These are phyloP conservation scores for Okapia johnstoni DNA, from an alignment of 2,113 vertebrate species.

Conservation along the genomic window DNA sequence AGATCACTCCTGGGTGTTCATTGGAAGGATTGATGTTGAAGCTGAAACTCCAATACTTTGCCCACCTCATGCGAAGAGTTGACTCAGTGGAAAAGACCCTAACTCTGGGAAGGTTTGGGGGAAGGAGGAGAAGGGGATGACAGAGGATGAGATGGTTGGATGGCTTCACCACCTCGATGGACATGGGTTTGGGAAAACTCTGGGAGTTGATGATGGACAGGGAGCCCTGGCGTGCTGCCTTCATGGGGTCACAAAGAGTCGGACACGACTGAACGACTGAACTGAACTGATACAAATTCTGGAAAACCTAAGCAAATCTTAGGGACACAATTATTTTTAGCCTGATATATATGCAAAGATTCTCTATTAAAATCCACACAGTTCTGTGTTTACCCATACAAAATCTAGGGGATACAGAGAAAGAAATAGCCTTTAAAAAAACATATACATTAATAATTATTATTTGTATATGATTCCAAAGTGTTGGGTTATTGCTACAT, in stretches of 20 bases:
- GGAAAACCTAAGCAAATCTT: not conserved
- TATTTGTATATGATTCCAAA: not conserved
- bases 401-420: not conserved
- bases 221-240: not conserved
- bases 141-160: not conserved
- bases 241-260: not conserved
- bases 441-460: not conserved
- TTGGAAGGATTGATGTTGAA: not conserved
- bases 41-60: not conserved
- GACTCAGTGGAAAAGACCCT: not conserved
- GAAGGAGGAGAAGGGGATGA: accelerated
- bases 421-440: not conserved
- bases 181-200: not conserved
- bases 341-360: not conserved
- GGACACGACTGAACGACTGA: accelerated
- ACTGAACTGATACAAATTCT: not conserved
- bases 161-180: not conserved
- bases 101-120: not conserved
- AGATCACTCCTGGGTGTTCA: not conserved
- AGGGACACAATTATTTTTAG: not conserved
- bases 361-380: not conserved
- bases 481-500: not conserved
- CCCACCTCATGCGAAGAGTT: not conserved
- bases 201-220: not conserved
- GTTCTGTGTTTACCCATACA: not conserved